A percentile compares a stretch with the other conserved stretches of the same genome.
Evolutionary conservation across 2,888 invertebrate genomes (phyloP).

Genomic region (Drosophila fungiperda): DNA sequence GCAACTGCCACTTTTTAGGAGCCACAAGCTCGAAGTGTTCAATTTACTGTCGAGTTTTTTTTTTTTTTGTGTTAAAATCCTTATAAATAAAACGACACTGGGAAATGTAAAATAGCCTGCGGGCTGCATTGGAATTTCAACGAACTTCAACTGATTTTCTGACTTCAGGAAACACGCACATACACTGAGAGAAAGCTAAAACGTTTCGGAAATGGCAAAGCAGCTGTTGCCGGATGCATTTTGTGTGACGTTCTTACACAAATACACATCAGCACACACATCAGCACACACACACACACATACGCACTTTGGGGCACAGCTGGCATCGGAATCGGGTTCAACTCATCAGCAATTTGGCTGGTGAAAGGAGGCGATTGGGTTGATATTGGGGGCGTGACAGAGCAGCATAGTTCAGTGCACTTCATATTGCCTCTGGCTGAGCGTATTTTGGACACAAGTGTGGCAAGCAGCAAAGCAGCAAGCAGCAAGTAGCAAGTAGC

Average conservation of each 20-base stretch:
- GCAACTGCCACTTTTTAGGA: background rate
- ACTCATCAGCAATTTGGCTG: slow-evolving; percentile 65
- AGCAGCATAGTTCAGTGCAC: slow-evolving; percentile 49
- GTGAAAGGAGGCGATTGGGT: background rate
- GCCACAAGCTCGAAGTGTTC: background rate
- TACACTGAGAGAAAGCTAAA: slow-evolving; percentile 51
- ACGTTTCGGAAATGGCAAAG: slow-evolving; percentile 78
- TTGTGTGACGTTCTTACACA: slow-evolving; percentile 46
- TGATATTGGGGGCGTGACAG: slow-evolving; percentile 1
- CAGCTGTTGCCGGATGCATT: slow-evolving; percentile 71
- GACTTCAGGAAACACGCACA: slow-evolving; percentile 40
- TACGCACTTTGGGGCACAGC: slow-evolving; percentile 56
- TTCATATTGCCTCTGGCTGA: slow-evolving; percentile 36
- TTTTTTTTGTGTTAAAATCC: background rate
- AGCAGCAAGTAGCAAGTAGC: slow-evolving; percentile 2
- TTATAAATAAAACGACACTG: slow-evolving; percentile 25
- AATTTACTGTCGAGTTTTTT: background rate
- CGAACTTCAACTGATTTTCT: slow-evolving; percentile 67
- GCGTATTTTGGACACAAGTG: slow-evolving; percentile 43
- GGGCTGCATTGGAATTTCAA: slow-evolving; percentile 19
- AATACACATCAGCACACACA: background rate
- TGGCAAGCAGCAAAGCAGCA: slow-evolving; percentile 14
- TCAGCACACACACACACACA: slow-evolving; percentile 50
- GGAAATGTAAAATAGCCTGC: slow-evolving; percentile 21
- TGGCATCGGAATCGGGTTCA: slow-evolving; percentile 54